Evolutionary conservation across 2,888 invertebrate genomes (phyloP).

Genomic region (Phengaris alcon): DNA sequence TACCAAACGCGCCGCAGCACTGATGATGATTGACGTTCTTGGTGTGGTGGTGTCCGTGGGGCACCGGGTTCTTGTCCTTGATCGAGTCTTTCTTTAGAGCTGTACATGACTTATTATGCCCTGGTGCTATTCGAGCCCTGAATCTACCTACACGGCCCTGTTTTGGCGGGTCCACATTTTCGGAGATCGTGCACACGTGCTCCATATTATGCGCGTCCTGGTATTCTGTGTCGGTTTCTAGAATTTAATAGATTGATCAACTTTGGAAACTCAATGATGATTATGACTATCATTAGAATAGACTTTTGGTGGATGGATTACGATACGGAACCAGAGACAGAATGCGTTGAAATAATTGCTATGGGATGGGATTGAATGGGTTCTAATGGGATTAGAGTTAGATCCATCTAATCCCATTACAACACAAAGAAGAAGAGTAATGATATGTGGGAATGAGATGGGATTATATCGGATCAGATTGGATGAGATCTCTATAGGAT

Average conservation of each 20-base stretch:
- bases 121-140: constrained; percentile 64
- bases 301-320: too few relatives aligned
- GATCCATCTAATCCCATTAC: too few relatives aligned
- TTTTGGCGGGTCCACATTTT: constrained; percentile 52
- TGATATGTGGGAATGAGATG: too few relatives aligned
- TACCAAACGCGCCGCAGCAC: constrained; percentile 74
- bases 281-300: too few relatives aligned
- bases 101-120: constrained; percentile 54
- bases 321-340: too few relatives aligned
- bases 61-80: constrained; percentile 53
- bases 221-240: constrained; percentile 70
- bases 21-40: constrained; percentile 73
- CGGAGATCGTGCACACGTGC: constrained; percentile 52
- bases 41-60: constrained; percentile 68
- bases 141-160: constrained; percentile 66
- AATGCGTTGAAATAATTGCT: too few relatives aligned
- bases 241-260: constrained; percentile 24
- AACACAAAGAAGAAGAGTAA: too few relatives aligned
- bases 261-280: neutral
- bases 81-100: constrained; percentile 48
- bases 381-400: too few relatives aligned
- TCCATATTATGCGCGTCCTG: constrained; percentile 59
- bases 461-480: too few relatives aligned
- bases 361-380: too few relatives aligned
- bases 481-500: too few relatives aligned